Evolutionary conservation across 2,113 vertebrate species (phyloP).

Genomic region (Nettapus auritus): DNA sequence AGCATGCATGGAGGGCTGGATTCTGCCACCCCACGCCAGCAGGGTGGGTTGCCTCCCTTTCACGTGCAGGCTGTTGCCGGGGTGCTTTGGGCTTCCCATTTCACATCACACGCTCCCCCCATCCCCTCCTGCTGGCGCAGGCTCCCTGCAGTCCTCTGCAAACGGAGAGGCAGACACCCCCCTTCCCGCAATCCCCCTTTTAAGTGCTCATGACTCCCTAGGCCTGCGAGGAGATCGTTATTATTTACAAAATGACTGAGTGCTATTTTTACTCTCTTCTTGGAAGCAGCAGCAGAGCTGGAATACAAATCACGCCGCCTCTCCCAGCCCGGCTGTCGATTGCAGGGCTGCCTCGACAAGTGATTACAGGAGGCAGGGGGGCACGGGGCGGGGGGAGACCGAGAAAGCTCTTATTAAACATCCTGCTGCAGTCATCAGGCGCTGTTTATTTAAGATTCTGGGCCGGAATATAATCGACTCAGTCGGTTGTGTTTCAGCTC

Average conservation of each 20-base stretch:
- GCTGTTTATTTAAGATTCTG: background rate
- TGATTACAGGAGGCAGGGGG: background rate
- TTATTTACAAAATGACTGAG: slow-evolving; percentile 65
- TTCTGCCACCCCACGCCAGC: background rate
- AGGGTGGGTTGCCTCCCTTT: too few relatives aligned
- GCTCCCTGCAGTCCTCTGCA: background rate
- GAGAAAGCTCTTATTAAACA: background rate
- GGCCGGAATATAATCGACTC: background rate
- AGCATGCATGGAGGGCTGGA: background rate
- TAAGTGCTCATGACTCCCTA: background rate
- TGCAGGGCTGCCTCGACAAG: background rate
- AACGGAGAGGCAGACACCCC: background rate
- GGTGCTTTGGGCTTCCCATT: background rate
- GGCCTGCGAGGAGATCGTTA: slow-evolving; percentile 16
- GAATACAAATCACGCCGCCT: slow-evolving; percentile 22
- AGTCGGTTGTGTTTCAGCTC: background rate
- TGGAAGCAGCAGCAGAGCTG: slow-evolving; percentile 30
- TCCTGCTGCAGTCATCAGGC: background rate
- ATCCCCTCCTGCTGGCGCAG: background rate
- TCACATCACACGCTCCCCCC: background rate
- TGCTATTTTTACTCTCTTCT: slow-evolving; percentile 69
- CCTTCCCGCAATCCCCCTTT: background rate
- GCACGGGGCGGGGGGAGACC: background rate
- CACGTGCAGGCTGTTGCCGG: background rate
- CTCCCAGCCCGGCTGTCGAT: background rate